Conservation (phyloP, 2,888 invertebrate species). For the Frankliniella intonsa region DNA sequence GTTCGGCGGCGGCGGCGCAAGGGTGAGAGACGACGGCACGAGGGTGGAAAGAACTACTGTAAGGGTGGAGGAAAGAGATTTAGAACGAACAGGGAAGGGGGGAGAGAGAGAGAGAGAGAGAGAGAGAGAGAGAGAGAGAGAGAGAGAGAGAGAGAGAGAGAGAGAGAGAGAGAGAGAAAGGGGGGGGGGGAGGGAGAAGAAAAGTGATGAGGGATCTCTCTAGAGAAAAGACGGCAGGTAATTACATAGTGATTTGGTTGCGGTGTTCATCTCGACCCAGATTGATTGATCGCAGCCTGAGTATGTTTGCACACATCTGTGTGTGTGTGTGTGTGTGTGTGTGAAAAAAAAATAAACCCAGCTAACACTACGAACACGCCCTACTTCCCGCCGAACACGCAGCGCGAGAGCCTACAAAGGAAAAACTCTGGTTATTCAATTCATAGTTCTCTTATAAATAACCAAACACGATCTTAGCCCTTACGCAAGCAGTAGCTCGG, state of each 20-base stretch:
- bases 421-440: no score
- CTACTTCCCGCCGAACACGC: no score
- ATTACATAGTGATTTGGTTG: background rate
- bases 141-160: background rate
- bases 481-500: no score
- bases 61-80: background rate
- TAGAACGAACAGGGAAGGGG: no score
- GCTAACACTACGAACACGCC: no score
- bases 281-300: background rate
- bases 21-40: background rate
- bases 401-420: no score
- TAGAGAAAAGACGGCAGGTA: background rate
- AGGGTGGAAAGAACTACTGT: background rate
- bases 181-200: background rate
- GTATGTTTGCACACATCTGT: no score
- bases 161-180: background rate
- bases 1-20: background rate
- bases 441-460: no score
- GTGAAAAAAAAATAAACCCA: no score
- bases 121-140: background rate
- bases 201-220: background rate
- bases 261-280: background rate
- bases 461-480: no score
- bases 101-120: background rate
- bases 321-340: no score